Evolutionary conservation across 2,113 vertebrate species (phyloP).

Genomic region (Illadopsis cleaveri): DNA sequence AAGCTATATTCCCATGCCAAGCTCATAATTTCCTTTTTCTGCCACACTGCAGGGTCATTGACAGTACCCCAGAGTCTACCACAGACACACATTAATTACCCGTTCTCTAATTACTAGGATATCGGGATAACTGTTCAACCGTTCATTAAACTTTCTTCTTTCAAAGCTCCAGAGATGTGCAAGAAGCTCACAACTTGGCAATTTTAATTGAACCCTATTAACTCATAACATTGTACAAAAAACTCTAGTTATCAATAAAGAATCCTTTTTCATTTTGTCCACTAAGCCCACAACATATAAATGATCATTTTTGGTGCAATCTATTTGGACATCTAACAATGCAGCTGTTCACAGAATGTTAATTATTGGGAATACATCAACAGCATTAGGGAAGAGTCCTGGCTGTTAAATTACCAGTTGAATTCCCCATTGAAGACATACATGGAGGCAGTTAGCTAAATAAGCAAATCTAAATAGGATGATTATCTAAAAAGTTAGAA

Average conservation of each 20-base stretch:
- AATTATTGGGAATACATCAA: conserved; percentile 49
- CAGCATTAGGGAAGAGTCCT: conserved; percentile 16
- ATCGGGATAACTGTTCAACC: conserved; percentile 66
- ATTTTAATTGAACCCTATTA: conserved; percentile 78
- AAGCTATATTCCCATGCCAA: conserved; percentile 71
- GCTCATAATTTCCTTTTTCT: conserved; percentile 64
- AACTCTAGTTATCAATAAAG: conserved; percentile 67
- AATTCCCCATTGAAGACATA: conserved; percentile 32
- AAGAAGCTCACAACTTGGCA: conserved; percentile 62
- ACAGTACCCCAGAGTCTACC: conserved; percentile 69
- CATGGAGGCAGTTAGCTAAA: background rate
- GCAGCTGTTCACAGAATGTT: conserved; percentile 41
- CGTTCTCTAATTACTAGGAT: conserved; percentile 73
- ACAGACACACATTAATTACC: conserved; percentile 81
- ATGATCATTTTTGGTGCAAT: conserved; percentile 33
- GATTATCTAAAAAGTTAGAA: background rate
- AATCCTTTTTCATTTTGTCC: conserved; percentile 52
- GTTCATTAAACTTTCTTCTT: conserved; percentile 77
- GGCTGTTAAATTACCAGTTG: conserved; percentile 18
- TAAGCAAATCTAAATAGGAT: conserved; percentile 46
- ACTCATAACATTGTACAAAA: conserved; percentile 72
- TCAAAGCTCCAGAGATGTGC: conserved; percentile 65
- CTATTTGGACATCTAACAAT: conserved; percentile 33
- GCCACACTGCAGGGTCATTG: conserved; percentile 65
- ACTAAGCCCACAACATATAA: background rate